Evolutionary conservation across 2,113 vertebrate species (phyloP), one percentile per base, ranked within the genome.

Genomic region (Lampris incognitus): DNA sequence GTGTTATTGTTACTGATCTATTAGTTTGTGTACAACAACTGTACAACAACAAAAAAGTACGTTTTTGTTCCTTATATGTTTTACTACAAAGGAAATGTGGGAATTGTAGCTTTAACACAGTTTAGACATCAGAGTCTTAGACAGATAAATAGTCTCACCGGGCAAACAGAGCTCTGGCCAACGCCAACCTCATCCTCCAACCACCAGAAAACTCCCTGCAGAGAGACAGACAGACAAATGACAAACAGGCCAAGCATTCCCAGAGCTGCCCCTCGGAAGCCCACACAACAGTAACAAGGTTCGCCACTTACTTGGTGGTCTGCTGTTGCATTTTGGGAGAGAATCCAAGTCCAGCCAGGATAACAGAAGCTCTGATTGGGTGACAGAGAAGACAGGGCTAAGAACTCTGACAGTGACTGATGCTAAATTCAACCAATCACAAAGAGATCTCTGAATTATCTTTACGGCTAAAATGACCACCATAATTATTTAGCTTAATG

Each of bases 141-240:
- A 67, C 40, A 68, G 2, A 5, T 48, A 11, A 4, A 6, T 36
- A 59, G 60, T 79, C 96, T 94, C 85, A 99, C 98, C 96, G 95
- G 74, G 95, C 97, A 88, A 99, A 99, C 4, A 99, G 92, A 38
- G 98, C 97, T 89, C 97, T 94, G 65, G 98, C 98, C 82, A 99
- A 91, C 1, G 98, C 98, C 90, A 99, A 81, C 79, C 98, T 96
- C 98, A 99, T 99, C 79, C 98, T 96, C 98, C 98, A 99, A 42
- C 98, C 98, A 83, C 98, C 97, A 0, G 98, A 99, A 78, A 99
- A 99, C 91, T 99, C 98, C 94, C 98, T 99, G 76, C 3, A 54
- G 5, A 78, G 41, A 78, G 38, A 72, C 1, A 52, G 39, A 73
- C 48, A 61, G 11, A 66, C n/a, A 61, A n/a, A 72, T 24, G 24